phyloP scores from a whole-genome alignment of 2,888 invertebrate species.

The Lymantria dispar region DNA sequence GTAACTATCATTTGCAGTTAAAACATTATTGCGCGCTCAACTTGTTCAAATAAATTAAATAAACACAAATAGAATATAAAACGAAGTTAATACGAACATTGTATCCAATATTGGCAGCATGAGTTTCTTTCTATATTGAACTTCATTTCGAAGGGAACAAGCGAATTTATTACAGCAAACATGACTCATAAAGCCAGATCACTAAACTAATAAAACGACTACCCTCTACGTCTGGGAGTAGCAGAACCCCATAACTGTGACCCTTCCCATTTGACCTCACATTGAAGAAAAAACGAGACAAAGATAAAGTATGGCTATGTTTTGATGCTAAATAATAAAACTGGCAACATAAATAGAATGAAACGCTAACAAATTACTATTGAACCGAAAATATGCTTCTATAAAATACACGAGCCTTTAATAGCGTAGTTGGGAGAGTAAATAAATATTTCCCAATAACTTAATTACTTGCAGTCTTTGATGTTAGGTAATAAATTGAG shows the following conservation, averaged over 20 bases:
- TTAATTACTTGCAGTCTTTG: slow-evolving; percentile 48
- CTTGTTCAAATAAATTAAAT: neutral
- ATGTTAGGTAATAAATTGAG: slow-evolving; percentile 33
- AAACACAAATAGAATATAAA: neutral
- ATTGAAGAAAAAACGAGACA: slow-evolving; percentile 21
- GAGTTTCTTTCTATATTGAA: slow-evolving; percentile 54
- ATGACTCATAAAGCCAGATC: slow-evolving; percentile 67
- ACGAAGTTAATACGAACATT: neutral
- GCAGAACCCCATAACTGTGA: slow-evolving; percentile 46
- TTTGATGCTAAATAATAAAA: slow-evolving; percentile 54
- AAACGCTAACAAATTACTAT: slow-evolving; percentile 48
- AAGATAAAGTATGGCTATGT: slow-evolving; percentile 38
- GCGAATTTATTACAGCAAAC: slow-evolving; percentile 60
- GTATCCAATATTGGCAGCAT: slow-evolving; percentile 42
- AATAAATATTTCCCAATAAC: slow-evolving; percentile 54
- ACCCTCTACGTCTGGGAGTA: slow-evolving; percentile 49
- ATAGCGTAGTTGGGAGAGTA: slow-evolving; percentile 28
- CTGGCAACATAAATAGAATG: slow-evolving; percentile 45
- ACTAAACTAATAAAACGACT: slow-evolving; percentile 61
- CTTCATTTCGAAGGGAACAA: slow-evolving; percentile 42
- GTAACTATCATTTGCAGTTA: too few relatives aligned
- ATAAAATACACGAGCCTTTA: neutral
- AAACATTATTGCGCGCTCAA: too few relatives aligned
- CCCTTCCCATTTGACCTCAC: slow-evolving; percentile 38
- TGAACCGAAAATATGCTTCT: slow-evolving; percentile 39